Conservation (phyloP, 2,797 vertebrate genomes). For the Leptoclinus maculatus region DNA sequence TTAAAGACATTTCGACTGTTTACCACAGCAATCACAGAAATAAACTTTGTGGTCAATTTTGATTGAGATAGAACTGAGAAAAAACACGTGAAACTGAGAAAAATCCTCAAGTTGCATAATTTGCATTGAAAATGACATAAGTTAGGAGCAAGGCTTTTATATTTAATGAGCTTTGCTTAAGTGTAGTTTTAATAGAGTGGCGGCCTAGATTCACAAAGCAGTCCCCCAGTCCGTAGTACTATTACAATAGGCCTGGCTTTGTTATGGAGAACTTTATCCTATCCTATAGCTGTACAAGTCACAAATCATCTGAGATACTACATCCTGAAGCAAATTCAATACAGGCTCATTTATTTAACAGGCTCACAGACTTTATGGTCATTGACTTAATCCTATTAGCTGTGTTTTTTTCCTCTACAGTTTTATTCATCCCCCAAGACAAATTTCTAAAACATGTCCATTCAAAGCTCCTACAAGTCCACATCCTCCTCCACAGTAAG, state of each 20-base stretch:
- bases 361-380: slow-evolving; percentile 7
- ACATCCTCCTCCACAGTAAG: too few species aligned
- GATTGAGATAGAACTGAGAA: background rate
- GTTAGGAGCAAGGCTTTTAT: background rate
- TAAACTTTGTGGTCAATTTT: background rate
- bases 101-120: background rate
- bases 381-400: slow-evolving; percentile 36
- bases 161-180: slow-evolving; percentile 5
- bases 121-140: background rate
- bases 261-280: background rate
- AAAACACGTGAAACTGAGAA: background rate
- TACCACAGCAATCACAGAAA: background rate
- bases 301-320: slow-evolving; percentile 7
- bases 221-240: background rate
- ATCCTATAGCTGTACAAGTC: background rate
- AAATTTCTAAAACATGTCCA: slow-evolving; percentile 16
- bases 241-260: slow-evolving; percentile 9
- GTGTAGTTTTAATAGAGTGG: background rate
- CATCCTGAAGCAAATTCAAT: slow-evolving; percentile 8
- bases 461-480: background rate
- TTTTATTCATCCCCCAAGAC: slow-evolving; percentile 17
- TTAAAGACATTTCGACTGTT: background rate
- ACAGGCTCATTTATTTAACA: slow-evolving; percentile 19
- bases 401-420: background rate
- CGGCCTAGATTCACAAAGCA: background rate